Percentiles rank a stretch among this genome's conserved stretches.
phyloP scores from a whole-genome alignment of 1,140 invertebrate species.

The Metopolophium dirhodum region DNA sequence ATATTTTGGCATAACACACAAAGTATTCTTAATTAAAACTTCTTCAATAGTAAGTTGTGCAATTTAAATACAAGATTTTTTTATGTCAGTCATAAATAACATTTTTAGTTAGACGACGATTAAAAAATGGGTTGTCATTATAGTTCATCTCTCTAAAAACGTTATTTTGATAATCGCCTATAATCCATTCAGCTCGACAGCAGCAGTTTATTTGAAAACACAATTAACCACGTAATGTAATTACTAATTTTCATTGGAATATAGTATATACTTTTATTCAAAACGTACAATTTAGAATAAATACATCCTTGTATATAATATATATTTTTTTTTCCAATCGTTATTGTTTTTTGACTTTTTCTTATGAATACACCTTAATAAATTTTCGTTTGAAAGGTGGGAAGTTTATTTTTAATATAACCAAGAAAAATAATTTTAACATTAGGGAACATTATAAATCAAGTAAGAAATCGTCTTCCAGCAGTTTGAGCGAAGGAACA shows the following conservation, averaged over 20 bases:
- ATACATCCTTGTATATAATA: not conserved
- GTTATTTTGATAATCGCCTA: conserved; percentile 10
- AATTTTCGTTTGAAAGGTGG: not conserved
- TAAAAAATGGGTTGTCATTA: conserved; percentile 1
- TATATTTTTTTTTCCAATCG: not conserved
- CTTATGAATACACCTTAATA: not conserved
- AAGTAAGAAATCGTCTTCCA: not conserved
- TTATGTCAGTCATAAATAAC: not conserved
- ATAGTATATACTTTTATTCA: not conserved
- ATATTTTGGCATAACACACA: not conserved
- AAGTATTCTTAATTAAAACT: not conserved
- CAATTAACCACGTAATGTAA: not conserved
- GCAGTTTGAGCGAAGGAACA: not conserved
- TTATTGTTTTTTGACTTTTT: not conserved
- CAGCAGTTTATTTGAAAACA: not conserved
- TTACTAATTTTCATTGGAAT: not conserved
- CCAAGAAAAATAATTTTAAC: not conserved
- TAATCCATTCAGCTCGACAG: conserved; percentile 3
- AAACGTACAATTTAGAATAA: not conserved
- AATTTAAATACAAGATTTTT: not conserved
- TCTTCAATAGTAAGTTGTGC: not conserved
- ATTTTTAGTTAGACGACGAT: not conserved
- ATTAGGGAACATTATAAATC: not conserved
- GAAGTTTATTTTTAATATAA: not conserved
- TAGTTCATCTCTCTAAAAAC: not conserved